phyloP scores from a whole-genome alignment of 2,797 vertebrate genomes.

The Oophaga sylvatica region DNA sequence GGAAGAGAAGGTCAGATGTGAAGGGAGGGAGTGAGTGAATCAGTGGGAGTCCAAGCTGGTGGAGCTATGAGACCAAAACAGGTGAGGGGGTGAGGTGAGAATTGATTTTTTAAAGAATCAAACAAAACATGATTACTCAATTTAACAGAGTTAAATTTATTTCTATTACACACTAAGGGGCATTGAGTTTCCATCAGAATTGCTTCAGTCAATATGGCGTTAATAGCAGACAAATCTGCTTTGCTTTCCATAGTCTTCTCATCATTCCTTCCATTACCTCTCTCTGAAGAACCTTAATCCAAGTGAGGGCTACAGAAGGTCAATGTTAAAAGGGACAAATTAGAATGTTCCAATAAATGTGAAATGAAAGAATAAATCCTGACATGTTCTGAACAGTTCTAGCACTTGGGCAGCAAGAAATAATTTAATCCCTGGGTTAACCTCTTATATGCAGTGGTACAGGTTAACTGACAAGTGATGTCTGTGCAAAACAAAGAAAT shows the following conservation, averaged over 20 bases:
- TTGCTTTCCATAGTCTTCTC: neutral
- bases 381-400: constrained; percentile 2
- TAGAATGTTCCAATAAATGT: neutral
- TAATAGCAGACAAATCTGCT: neutral
- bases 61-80: no score
- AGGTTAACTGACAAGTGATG: constrained; percentile 43
- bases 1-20: no score
- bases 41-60: no score
- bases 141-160: no score
- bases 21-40: no score
- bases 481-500: neutral
- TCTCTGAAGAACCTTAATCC: neutral
- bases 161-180: no score
- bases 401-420: neutral
- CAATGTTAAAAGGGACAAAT: neutral
- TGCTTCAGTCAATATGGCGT: neutral
- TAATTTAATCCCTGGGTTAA: neutral
- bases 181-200: no score
- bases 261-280: neutral
- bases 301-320: neutral
- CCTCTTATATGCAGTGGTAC: neutral
- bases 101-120: no score
- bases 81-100: no score
- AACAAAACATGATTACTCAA: no score
- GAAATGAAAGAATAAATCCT: constrained; percentile 6